phyloP scores from a whole-genome alignment of 2,888 invertebrate genomes.

The Unio delphinus region DNA sequence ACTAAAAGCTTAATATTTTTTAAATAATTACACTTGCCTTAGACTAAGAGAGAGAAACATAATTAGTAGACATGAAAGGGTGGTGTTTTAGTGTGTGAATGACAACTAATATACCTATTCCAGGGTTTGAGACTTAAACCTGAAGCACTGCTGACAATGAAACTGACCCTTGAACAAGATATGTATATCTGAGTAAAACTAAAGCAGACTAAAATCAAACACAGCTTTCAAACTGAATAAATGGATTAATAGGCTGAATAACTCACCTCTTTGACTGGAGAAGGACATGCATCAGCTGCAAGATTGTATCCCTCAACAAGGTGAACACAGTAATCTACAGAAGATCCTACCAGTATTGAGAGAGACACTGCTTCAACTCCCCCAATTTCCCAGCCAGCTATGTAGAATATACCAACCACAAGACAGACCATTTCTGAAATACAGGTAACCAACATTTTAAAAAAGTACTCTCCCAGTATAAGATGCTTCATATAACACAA shows the following conservation, averaged over 20 bases:
- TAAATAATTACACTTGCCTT: too few relatives aligned
- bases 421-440: conserved; percentile 60
- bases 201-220: background rate
- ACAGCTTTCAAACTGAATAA: background rate
- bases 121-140: too few relatives aligned
- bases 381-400: conserved; percentile 67
- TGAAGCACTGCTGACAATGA: too few relatives aligned
- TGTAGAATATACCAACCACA: conserved; percentile 63
- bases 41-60: too few relatives aligned
- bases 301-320: conserved; percentile 68
- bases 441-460: background rate
- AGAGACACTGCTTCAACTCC: conserved; percentile 67
- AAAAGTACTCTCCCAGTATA: too few relatives aligned
- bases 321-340: conserved; percentile 69
- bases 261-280: conserved; percentile 42
- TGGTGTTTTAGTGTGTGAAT: too few relatives aligned
- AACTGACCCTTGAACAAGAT: too few relatives aligned
- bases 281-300: conserved; percentile 46
- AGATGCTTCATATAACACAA: too few relatives aligned
- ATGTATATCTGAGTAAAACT: too few relatives aligned
- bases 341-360: conserved; percentile 67
- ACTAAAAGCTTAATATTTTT: too few relatives aligned
- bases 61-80: too few relatives aligned
- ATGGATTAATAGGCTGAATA: background rate
- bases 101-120: too few relatives aligned